Base-by-base conservation (phyloP, 1,140 invertebrate genomes). In the Brachionus koreanus region DNA sequence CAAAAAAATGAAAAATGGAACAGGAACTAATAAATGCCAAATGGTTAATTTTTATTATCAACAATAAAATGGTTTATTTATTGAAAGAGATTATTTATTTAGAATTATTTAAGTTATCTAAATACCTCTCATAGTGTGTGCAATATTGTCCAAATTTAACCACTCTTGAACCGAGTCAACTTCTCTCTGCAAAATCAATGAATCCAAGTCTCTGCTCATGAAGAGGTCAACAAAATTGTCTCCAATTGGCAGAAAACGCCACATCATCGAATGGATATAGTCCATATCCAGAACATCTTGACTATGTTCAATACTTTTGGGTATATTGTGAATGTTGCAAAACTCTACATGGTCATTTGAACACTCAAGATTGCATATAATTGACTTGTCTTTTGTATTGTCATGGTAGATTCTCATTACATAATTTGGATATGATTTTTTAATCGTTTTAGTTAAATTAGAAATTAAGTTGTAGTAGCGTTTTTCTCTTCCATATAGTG, bases 51-150 rank as follows among this genome's bases (percentile, higher is more conserved):
- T n/a, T n/a, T n/a, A n/a, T n/a, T n/a, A n/a, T n/a, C n/a, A n/a
- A n/a, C n/a, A n/a, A n/a, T n/a, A n/a, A n/a, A n/a, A n/a, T n/a
- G n/a, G n/a, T n/a, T n/a, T n/a, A n/a, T n/a, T n/a, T n/a, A n/a
- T n/a, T n/a, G n/a, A n/a, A n/a, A n/a, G n/a, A n/a, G n/a, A n/a
- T n/a, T n/a, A n/a, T n/a, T n/a, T n/a, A n/a, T n/a, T n/a, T n/a
- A n/a, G n/a, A n/a, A n/a, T n/a, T n/a, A n/a, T n/a, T n/a, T n/a
- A n/a, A n/a, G n/a, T 37, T 46, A 13, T 46, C n/a, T 4, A 46
- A 46, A 23, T 29, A 76, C 74, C 74, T 57, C 77, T 49, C 52
- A 82, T 82, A n/a, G 65, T 82, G 33, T 82, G 77, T 29, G 10
- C 57, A 19, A 42, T 9, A 37, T 19, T 29, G n/a, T 65, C 16